Percentiles rank a stretch among this genome's conserved stretches.
phyloP scores from a whole-genome alignment of 37 sponge, comb jelly and placozoan species.

The Ephydatia muelleri region DNA sequence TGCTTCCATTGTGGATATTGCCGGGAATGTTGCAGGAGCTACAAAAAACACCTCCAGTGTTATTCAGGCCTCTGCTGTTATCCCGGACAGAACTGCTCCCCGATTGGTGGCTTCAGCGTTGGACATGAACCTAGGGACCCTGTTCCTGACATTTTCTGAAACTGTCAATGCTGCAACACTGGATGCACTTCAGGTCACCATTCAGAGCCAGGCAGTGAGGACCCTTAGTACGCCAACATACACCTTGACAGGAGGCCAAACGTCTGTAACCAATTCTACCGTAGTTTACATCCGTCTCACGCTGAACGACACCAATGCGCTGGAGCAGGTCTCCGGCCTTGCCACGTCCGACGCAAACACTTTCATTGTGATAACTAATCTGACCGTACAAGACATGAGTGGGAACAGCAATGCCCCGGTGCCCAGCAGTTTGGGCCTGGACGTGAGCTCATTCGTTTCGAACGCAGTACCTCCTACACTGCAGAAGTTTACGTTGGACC shows the following conservation, averaged over 20 bases:
- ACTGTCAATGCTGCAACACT: slow-evolving; percentile 67
- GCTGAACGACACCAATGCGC: slow-evolving; percentile 45
- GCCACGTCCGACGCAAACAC: slow-evolving; percentile 67
- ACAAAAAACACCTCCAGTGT: slow-evolving; percentile 15
- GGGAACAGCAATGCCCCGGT: slow-evolving; percentile 53
- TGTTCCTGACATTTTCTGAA: slow-evolving; percentile 76
- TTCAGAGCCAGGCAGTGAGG: slow-evolving; percentile 46
- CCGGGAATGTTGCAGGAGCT: slow-evolving; percentile 30
- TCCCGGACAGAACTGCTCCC: slow-evolving; percentile 45
- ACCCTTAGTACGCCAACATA: background rate
- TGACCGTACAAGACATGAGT: slow-evolving; percentile 73
- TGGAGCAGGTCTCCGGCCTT: slow-evolving; percentile 57
- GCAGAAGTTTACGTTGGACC: slow-evolving; percentile 49
- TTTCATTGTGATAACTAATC: slow-evolving; percentile 54
- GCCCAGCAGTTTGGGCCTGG: slow-evolving; percentile 20
- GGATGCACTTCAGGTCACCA: slow-evolving; percentile 58
- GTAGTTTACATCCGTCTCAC: slow-evolving; percentile 40
- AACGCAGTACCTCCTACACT: slow-evolving; percentile 71
- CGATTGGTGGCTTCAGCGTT: slow-evolving; percentile 22
- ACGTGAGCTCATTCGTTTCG: slow-evolving; percentile 22
- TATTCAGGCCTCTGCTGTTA: slow-evolving; percentile 28
- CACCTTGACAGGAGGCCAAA: slow-evolving; percentile 56
- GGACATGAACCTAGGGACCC: slow-evolving; percentile 53
- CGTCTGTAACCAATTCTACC: slow-evolving; percentile 38
- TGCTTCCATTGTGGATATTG: slow-evolving; percentile 45